Percentiles rank a stretch among this genome's conserved stretches.
Evolutionary conservation across 2,888 invertebrate genomes (phyloP).

Genomic region (Plebejus anna): DNA sequence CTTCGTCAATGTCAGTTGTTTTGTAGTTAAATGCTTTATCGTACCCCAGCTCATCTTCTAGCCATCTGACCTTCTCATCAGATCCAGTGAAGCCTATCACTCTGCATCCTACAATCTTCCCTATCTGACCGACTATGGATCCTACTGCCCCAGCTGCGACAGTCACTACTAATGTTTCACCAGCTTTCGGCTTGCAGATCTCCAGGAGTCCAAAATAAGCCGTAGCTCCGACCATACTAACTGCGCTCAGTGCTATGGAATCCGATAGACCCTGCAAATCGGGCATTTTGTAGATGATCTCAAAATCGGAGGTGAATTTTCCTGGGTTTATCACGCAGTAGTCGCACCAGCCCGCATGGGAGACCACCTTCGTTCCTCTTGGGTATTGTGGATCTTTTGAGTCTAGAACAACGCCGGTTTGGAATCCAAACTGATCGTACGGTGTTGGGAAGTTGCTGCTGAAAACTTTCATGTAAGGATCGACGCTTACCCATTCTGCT

Average conservation of each 20-base stretch:
- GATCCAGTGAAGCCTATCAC: slow-evolving; percentile 86
- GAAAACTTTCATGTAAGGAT: slow-evolving; percentile 45
- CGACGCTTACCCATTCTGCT: slow-evolving; percentile 38
- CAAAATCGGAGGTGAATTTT: slow-evolving; percentile 30
- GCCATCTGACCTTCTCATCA: slow-evolving; percentile 84
- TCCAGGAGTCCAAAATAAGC: slow-evolving; percentile 87
- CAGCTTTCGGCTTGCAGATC: slow-evolving; percentile 83
- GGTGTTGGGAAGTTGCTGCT: slow-evolving; percentile 53
- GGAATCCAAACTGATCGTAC: slow-evolving; percentile 37
- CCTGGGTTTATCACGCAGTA: slow-evolving; percentile 31
- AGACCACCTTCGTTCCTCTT: slow-evolving; percentile 76
- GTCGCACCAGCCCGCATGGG: slow-evolving; percentile 80
- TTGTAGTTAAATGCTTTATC: slow-evolving; percentile 64
- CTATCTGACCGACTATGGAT: slow-evolving; percentile 86
- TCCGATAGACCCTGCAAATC: slow-evolving; percentile 70
- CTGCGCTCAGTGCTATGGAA: slow-evolving; percentile 80
- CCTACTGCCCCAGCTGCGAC: slow-evolving; percentile 89
- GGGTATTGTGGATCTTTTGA: slow-evolving; percentile 78
- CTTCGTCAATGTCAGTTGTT: slow-evolving; percentile 71
- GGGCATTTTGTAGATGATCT: slow-evolving; percentile 56
- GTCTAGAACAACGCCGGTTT: slow-evolving; percentile 64
- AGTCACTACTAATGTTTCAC: slow-evolving; percentile 85
- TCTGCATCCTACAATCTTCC: slow-evolving; percentile 81
- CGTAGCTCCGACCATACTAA: slow-evolving; percentile 85
- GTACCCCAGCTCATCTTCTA: slow-evolving; percentile 83